These are phyloP conservation scores for Cyprinodon brontotheroides DNA, from an alignment of 2,113 vertebrate species.

Conservation along the genomic window DNA sequence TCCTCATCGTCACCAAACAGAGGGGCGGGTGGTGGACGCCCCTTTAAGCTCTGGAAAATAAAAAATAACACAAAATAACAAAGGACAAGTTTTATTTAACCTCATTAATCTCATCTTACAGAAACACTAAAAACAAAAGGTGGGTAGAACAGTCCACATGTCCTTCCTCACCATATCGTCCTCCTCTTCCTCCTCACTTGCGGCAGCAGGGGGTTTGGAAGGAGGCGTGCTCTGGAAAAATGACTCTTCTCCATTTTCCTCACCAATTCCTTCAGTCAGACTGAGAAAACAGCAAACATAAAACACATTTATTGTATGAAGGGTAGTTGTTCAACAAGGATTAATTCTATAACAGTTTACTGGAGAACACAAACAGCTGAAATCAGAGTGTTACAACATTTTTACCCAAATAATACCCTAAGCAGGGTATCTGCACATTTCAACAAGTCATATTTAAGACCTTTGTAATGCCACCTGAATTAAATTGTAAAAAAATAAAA, in stretches of 20 bases:
- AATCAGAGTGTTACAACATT: neutral
- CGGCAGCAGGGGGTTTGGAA: conserved; percentile 46
- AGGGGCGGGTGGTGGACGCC: conserved; percentile 87
- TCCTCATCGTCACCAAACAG: conserved; percentile 91
- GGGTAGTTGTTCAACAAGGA: neutral
- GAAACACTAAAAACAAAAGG: conserved; percentile 8
- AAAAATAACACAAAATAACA: neutral
- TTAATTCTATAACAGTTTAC: neutral
- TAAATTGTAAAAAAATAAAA: no score
- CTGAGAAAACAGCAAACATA: conserved; percentile 61
- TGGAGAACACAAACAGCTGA: neutral
- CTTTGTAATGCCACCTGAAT: no score
- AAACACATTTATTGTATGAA: neutral
- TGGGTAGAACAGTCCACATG: conserved; percentile 30
- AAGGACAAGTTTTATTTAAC: neutral
- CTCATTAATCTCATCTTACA: neutral
- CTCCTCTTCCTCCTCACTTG: conserved; percentile 86
- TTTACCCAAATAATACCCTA: no score
- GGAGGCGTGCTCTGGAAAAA: conserved; percentile 67
- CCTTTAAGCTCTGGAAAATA: conserved; percentile 89
- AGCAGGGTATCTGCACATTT: no score
- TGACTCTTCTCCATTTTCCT: conserved; percentile 69
- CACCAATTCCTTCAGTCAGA: conserved; percentile 55
- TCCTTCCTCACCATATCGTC: conserved; percentile 89
- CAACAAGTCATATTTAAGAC: no score